Evolutionary conservation across 1,140 invertebrate species (phyloP).

Genomic region (Brachionus rotundiformis): DNA sequence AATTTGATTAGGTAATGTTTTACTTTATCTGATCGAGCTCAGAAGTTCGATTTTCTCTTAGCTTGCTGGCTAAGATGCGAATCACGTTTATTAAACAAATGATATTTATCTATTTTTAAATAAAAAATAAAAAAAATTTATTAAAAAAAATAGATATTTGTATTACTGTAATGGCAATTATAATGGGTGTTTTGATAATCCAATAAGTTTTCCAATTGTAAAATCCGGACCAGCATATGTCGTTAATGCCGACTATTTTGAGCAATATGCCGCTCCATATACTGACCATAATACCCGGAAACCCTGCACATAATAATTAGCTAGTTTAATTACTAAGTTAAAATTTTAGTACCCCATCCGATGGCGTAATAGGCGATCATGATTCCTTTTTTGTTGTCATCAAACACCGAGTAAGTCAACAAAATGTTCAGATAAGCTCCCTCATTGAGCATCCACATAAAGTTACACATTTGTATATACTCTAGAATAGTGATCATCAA

Average conservation of each 20-base stretch:
- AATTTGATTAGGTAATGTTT: neutral
- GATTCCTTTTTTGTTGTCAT: conserved; percentile 33
- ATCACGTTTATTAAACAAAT: conserved; percentile 43
- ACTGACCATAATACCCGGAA: neutral
- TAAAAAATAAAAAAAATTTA: neutral
- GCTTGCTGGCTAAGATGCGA: conserved; percentile 32
- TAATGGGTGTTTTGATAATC: conserved; percentile 42
- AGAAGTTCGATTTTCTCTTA: conserved; percentile 43
- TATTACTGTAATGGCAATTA: conserved; percentile 22
- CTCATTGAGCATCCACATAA: conserved; percentile 52
- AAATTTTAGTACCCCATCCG: conserved; percentile 35
- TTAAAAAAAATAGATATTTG: too few species aligned
- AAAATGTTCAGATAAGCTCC: conserved; percentile 45
- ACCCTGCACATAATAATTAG: neutral
- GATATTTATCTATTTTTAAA: conserved; percentile 23
- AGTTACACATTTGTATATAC: conserved; percentile 49
- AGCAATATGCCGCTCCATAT: conserved; percentile 1
- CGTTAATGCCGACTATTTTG: conserved; percentile 26
- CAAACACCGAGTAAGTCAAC: conserved; percentile 43
- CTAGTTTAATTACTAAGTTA: neutral
- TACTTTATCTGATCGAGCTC: conserved; percentile 51
- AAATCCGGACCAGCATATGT: conserved; percentile 46
- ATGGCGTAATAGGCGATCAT: conserved; percentile 24
- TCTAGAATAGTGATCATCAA: conserved; percentile 27
- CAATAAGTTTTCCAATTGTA: conserved; percentile 47